Evolutionary conservation across 2,113 vertebrate species (phyloP).

Genomic region (Pontoporia blainvillei): DNA sequence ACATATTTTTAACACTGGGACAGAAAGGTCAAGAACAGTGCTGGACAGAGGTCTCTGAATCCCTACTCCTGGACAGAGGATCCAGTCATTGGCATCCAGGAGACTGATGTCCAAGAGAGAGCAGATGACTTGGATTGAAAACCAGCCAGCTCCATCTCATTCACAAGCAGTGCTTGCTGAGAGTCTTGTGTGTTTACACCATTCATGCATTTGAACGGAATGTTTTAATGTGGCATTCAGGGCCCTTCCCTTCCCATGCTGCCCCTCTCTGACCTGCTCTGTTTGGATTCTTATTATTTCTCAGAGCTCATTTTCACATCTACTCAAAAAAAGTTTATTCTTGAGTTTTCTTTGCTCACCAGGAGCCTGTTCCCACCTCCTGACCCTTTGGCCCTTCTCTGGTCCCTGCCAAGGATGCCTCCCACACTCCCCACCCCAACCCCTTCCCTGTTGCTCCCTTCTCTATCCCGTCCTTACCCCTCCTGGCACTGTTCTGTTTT

Average conservation of each 20-base stretch:
- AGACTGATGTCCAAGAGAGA: not conserved
- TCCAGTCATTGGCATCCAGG: not conserved
- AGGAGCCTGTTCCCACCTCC: not conserved
- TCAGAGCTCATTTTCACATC: not conserved
- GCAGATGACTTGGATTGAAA: not conserved
- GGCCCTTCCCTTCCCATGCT: not conserved
- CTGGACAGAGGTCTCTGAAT: not conserved
- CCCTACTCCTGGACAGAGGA: not conserved
- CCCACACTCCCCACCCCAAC: fast-evolving
- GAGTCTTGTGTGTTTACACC: not conserved
- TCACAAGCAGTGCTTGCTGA: not conserved
- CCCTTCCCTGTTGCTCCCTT: not conserved
- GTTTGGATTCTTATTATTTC: not conserved
- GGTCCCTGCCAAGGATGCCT: not conserved
- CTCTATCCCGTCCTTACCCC: not conserved
- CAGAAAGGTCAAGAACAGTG: not conserved
- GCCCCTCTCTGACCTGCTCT: not conserved
- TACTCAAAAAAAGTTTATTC: not conserved
- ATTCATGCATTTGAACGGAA: not conserved
- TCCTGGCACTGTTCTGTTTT: not conserved
- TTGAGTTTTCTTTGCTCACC: not conserved
- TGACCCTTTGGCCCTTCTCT: not conserved
- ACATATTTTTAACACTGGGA: not conserved
- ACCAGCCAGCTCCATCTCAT: not conserved
- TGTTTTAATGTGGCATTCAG: not conserved